Evolutionary conservation across 2,797 vertebrate species (phyloP), one percentile per base, ranked within the genome.

Genomic region (Etheostoma nigrum): DNA sequence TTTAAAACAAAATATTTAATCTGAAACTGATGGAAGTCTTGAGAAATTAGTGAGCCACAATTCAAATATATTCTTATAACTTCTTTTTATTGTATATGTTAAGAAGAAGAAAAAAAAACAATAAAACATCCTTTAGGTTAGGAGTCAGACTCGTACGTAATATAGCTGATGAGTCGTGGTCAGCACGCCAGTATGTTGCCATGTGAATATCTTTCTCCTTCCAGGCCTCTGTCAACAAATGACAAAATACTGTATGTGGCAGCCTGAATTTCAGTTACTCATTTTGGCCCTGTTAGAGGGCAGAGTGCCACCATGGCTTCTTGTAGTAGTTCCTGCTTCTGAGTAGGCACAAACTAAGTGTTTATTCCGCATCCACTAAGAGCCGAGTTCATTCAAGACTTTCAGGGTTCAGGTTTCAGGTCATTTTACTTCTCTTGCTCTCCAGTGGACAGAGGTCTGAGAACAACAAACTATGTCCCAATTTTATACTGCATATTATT

Each of bases 191-290:
- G 27, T 14, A 4, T 1, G 55, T 48, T 70, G 40, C 23, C 74
- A 68, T 74, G 47, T 15, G 64, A 67, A 53, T 51, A n/a, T 52
- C 19, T 55, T 68, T 72, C 72, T 81, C 27, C 47, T 49, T 91
- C 83, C 86, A 86, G 48, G n/a, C 51, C 51, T 75, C 84, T 86
- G 85, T 91, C 87, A 90, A 74, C 83, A 78, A 72, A 76, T 79
- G 63, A 84, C 70, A 83, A 77, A 90, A 84, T 88, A 86, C 36
- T 40, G 36, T 44, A 44, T 87, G 78, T 63, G 78, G 79, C 51
- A 86, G 74, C 70, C 71, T 73, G 74, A 86, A 62, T 85, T 18
- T 55, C 67, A 83, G 62, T 60, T 81, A 71, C 83, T 91, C 91
- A 83, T 91, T 90, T 86, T 87, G 80, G 88, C 76, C 9, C 61